These are phyloP conservation scores for Brachyhypopomus occidentalis DNA, from an alignment of 2,113 vertebrate species.

Conservation along the genomic window DNA sequence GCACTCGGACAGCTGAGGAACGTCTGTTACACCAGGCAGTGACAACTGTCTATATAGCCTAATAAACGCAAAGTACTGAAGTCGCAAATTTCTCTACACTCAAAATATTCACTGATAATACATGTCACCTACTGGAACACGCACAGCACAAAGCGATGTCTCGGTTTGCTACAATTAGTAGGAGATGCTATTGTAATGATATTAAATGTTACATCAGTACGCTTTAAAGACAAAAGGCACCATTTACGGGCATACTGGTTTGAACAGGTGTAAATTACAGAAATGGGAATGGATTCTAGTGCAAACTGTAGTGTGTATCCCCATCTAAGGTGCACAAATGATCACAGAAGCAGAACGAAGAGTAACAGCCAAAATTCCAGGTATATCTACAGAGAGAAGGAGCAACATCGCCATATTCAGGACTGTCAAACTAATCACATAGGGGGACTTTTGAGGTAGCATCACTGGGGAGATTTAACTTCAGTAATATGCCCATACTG, in stretches of 20 bases:
- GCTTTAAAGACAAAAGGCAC: slow-evolving; percentile 60
- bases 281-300: slow-evolving; percentile 59
- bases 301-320: slow-evolving; percentile 52
- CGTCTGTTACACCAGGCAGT: slow-evolving; percentile 5
- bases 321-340: slow-evolving; percentile 50
- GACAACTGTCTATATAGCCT: background rate
- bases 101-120: background rate
- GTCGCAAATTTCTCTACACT: background rate
- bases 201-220: background rate
- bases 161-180: slow-evolving; percentile 30
- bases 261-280: slow-evolving; percentile 40
- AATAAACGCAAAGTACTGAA: background rate
- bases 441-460: slow-evolving; percentile 49
- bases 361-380: slow-evolving; percentile 40
- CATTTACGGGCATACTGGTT: slow-evolving; percentile 27
- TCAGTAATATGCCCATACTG: slow-evolving; percentile 41
- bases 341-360: slow-evolving; percentile 28
- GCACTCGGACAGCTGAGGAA: slow-evolving; percentile 57
- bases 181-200: background rate
- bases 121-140: slow-evolving; percentile 17
- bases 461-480: slow-evolving; percentile 44
- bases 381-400: slow-evolving; percentile 10
- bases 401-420: background rate
- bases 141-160: background rate
- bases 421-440: slow-evolving; percentile 35